Evolutionary conservation across 2,888 invertebrate species (phyloP).

Genomic region (Nemotelus pantherinus): DNA sequence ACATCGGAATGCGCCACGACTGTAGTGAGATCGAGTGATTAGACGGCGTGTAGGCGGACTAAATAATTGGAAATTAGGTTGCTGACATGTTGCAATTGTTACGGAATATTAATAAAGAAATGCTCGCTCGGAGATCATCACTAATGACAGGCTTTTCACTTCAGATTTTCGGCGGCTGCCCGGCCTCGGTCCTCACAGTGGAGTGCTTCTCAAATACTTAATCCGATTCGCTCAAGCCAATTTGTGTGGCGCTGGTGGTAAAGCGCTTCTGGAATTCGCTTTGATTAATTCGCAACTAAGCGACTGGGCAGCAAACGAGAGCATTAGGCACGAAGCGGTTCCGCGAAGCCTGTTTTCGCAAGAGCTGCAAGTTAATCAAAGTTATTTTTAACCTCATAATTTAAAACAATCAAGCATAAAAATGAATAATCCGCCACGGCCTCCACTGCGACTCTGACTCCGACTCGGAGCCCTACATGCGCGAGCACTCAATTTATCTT

Average conservation of each 20-base stretch:
- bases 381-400: constrained; percentile 18
- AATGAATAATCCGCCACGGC: constrained; percentile 15
- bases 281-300: too few species aligned
- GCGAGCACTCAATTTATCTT: constrained; percentile 30
- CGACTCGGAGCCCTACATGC: constrained; percentile 16
- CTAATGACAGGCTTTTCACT: constrained; percentile 14
- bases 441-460: background rate
- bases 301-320: too few species aligned
- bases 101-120: constrained; percentile 35
- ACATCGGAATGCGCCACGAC: constrained; percentile 26
- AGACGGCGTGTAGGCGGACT: constrained; percentile 38
- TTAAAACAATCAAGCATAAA: constrained; percentile 34
- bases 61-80: constrained; percentile 41
- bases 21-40: constrained; percentile 28
- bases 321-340: background rate
- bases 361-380: constrained; percentile 18
- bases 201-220: background rate
- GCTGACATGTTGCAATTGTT: constrained; percentile 32
- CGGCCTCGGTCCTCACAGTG: background rate
- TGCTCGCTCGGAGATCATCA: constrained; percentile 21
- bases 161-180: background rate
- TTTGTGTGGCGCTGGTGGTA: too few species aligned
- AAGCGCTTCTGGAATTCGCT: too few species aligned
- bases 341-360: background rate
- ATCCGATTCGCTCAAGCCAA: background rate